phyloP scores from a whole-genome alignment of 2,888 invertebrate species.

The Heliconius sara region DNA sequence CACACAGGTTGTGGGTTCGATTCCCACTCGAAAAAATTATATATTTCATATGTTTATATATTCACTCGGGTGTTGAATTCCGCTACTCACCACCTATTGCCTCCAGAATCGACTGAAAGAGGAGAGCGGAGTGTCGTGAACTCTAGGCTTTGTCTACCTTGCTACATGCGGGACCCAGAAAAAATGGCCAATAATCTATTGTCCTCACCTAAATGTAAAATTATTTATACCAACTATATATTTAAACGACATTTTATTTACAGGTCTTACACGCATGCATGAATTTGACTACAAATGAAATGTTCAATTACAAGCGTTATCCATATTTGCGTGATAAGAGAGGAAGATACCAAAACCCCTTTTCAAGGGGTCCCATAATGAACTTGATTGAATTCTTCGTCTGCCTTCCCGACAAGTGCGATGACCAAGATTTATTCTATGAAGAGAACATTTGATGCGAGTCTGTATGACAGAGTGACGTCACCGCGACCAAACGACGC shows the following conservation, averaged over 20 bases:
- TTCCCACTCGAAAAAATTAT: too few species aligned
- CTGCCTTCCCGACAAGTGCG: constrained; percentile 90
- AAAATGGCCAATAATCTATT: too few species aligned
- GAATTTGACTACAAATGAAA: constrained; percentile 97
- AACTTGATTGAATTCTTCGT: constrained; percentile 96
- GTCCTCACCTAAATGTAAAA: too few species aligned
- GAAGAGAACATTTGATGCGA: constrained; percentile 85
- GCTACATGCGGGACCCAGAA: too few species aligned
- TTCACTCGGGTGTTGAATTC: too few species aligned
- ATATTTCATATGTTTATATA: too few species aligned
- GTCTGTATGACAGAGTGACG: constrained; percentile 46
- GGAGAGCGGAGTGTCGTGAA: too few species aligned
- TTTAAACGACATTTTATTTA: constrained; percentile 4
- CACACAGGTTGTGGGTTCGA: too few species aligned
- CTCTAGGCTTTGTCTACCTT: too few species aligned
- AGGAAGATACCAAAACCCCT: constrained; percentile 95
- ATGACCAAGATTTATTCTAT: constrained; percentile 88
- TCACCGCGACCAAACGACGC: constrained; percentile 45
- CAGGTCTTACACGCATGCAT: constrained; percentile 95
- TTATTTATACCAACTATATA: neutral
- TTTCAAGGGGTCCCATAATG: constrained; percentile 93
- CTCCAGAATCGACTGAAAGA: too few species aligned
- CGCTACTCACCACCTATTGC: too few species aligned
- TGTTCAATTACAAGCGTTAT: constrained; percentile 96
- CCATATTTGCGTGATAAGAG: constrained; percentile 94